These are phyloP conservation scores for Anisognathus igniventris DNA, from an alignment of 2,797 vertebrate genomes.

Conservation along the genomic window DNA sequence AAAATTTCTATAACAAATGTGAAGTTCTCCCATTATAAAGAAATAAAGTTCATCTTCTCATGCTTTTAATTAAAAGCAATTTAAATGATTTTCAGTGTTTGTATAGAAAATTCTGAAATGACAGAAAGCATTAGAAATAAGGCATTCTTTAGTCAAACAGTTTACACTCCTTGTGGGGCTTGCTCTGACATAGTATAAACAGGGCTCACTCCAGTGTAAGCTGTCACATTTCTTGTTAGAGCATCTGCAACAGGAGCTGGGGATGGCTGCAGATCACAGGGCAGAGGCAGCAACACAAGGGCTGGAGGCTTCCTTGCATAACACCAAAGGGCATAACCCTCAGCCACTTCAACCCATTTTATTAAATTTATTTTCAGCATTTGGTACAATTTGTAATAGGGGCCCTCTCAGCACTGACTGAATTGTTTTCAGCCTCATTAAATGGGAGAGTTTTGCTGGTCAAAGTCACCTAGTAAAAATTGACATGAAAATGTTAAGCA, in stretches of 20 bases:
- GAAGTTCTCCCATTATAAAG: background rate
- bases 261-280: background rate
- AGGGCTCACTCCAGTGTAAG: background rate
- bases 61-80: background rate
- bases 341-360: background rate
- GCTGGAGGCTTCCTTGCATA: background rate
- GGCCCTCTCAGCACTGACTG: background rate
- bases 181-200: slow-evolving; percentile 15
- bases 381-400: background rate
- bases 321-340: background rate
- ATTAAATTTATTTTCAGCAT: background rate
- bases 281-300: background rate
- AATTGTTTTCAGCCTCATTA: background rate
- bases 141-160: slow-evolving; percentile 5
- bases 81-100: slow-evolving; percentile 13
- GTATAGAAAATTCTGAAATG: slow-evolving; percentile 27
- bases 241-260: background rate
- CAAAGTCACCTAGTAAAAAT: background rate
- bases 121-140: slow-evolving; percentile 22
- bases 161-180: background rate
- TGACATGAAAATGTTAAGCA: background rate
- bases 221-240: background rate
- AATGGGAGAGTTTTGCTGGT: background rate
- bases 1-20: background rate
- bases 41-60: background rate